Evolutionary conservation across 2,797 vertebrate species (phyloP).

Genomic region (Eutrigla gurnardus): DNA sequence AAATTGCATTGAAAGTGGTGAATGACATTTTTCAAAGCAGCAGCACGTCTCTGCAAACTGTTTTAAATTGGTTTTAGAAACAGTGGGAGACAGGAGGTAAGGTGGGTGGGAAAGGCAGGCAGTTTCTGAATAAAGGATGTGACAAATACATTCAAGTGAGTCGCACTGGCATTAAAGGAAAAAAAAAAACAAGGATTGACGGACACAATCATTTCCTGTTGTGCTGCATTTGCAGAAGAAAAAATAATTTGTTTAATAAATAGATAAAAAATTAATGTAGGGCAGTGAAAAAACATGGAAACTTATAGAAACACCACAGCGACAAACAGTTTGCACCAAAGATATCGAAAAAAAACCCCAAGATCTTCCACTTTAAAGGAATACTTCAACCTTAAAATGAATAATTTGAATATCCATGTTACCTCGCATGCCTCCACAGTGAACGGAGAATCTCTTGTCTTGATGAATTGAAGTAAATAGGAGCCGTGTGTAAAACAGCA

Average conservation of each 20-base stretch:
- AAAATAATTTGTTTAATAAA: not conserved
- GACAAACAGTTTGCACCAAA: not conserved
- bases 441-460: no score
- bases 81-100: not conserved
- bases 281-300: not conserved
- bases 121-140: not conserved
- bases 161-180: not conserved
- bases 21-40: conserved; percentile 4
- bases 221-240: not conserved
- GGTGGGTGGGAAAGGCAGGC: not conserved
- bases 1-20: conserved; percentile 12
- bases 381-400: no score
- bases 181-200: not conserved
- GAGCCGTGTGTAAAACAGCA: no score
- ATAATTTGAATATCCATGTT: no score
- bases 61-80: not conserved
- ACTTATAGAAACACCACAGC: not conserved
- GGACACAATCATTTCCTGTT: not conserved
- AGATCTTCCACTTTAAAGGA: not conserved
- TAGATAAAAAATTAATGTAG: not conserved
- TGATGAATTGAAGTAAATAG: no score
- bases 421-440: no score
- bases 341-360: not conserved
- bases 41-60: conserved; percentile 1
- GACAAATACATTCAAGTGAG: not conserved